These are phyloP conservation scores for Tinea semifulvella DNA, from an alignment of 2,888 invertebrate genomes.

Conservation along the genomic window DNA sequence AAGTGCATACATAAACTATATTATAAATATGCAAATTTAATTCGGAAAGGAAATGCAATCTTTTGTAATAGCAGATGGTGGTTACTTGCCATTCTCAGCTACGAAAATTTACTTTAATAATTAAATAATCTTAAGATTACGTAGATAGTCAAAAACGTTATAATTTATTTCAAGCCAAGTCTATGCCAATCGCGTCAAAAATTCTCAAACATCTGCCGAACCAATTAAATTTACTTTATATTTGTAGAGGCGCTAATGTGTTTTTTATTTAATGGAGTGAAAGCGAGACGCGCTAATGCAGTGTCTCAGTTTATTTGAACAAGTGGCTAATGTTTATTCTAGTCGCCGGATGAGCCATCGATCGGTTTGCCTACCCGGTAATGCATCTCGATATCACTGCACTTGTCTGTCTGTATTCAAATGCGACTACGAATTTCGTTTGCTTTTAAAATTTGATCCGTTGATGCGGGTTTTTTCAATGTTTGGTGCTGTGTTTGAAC, in stretches of 20 bases:
- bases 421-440: too few species aligned
- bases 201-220: constrained; percentile 12
- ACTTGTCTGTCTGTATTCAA: constrained; percentile 18
- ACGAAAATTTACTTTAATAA: too few species aligned
- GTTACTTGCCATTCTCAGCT: too few species aligned
- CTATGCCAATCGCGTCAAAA: neutral
- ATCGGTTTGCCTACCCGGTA: constrained; percentile 61
- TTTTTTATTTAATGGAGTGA: constrained; percentile 54
- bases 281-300: constrained; percentile 62
- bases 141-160: too few species aligned
- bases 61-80: too few species aligned
- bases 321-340: constrained; percentile 62
- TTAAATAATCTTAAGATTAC: too few species aligned
- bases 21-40: too few species aligned
- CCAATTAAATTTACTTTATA: constrained; percentile 15
- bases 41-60: too few species aligned
- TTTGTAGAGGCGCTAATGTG: constrained; percentile 52
- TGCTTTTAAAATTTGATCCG: neutral
- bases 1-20: too few species aligned
- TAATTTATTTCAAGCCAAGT: too few species aligned
- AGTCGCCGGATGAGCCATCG: constrained; percentile 60
- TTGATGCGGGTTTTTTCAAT: too few species aligned
- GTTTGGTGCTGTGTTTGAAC: too few species aligned
- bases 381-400: constrained; percentile 47
- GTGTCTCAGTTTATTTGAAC: constrained; percentile 59